phyloP scores from a whole-genome alignment of 30 jellyfish, hydroid and myxozoan genomes.

The Morbakka virulenta region DNA sequence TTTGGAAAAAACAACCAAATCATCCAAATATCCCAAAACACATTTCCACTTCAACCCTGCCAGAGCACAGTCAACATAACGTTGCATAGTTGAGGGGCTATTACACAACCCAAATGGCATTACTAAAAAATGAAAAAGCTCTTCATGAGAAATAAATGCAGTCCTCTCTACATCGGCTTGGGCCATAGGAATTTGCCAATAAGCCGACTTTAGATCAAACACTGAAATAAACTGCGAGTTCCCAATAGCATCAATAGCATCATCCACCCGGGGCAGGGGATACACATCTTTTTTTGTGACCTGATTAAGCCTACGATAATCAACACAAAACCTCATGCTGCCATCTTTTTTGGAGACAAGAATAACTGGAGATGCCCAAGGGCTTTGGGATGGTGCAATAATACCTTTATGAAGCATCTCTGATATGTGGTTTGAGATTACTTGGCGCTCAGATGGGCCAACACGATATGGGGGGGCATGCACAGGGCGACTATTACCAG shows the following conservation, averaged over 20 bases:
- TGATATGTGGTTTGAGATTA: background rate
- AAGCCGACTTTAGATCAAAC: slow-evolving; percentile 12
- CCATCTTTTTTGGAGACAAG: background rate
- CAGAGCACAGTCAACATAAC: slow-evolving; percentile 11
- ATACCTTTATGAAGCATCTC: background rate
- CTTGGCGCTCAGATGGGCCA: background rate
- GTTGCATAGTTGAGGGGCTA: slow-evolving; percentile 51
- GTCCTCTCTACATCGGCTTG: background rate
- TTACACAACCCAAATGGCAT: slow-evolving; percentile 46
- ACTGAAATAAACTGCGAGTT: background rate
- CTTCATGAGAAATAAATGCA: background rate
- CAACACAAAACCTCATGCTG: background rate
- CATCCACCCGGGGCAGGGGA: background rate
- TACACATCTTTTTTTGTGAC: background rate
- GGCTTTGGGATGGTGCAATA: background rate
- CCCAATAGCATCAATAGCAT: slow-evolving; percentile 1
- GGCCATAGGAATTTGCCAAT: slow-evolving; percentile 3
- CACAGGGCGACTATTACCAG: background rate
- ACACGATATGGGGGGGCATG: background rate
- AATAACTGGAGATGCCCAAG: background rate
- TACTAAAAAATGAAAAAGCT: slow-evolving; percentile 29
- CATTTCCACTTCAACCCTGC: slow-evolving; percentile 40
- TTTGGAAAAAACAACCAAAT: slow-evolving; percentile 21
- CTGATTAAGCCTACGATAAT: background rate
- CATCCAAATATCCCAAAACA: slow-evolving; percentile 38